A percentile compares a stretch with the other conserved stretches of the same genome.
These are phyloP conservation scores for Xylocampa areola DNA, from an alignment of 2,888 invertebrate genomes.

Conservation along the genomic window DNA sequence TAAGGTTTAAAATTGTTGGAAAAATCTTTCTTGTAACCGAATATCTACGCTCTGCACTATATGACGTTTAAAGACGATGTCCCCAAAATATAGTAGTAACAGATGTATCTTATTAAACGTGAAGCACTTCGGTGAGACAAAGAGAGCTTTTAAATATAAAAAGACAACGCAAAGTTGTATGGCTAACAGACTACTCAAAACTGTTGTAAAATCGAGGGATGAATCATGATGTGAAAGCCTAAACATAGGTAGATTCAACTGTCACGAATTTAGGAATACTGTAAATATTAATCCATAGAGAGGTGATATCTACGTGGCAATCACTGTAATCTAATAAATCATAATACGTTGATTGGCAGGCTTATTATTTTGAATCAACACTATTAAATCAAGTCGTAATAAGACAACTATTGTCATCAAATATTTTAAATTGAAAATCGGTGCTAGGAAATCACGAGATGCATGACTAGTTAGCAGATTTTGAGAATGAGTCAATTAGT, in stretches of 20 bases:
- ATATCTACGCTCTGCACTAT: conserved; percentile 68
- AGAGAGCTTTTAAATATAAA: conserved; percentile 70
- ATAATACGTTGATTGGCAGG: conserved; percentile 20
- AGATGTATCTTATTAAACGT: conserved; percentile 76
- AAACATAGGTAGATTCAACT: conserved; percentile 27
- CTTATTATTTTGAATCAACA: conserved; percentile 6
- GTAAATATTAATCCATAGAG: too few species aligned
- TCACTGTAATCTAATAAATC: too few species aligned
- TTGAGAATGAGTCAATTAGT: conserved; percentile 78
- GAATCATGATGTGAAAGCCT: conserved; percentile 45
- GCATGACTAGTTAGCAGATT: conserved; percentile 73
- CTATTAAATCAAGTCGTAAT: conserved; percentile 8
- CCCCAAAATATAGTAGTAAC: conserved; percentile 76
- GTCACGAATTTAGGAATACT: conserved; percentile 5
- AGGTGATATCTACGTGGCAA: conserved; percentile 8
- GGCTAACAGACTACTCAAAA: conserved; percentile 60
- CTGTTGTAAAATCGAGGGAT: conserved; percentile 45
- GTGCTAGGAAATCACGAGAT: conserved; percentile 57
- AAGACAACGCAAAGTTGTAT: conserved; percentile 59
- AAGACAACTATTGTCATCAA: conserved; percentile 15
- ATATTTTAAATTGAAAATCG: conserved; percentile 44
- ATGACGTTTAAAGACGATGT: conserved; percentile 71
- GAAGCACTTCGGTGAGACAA: conserved; percentile 65
- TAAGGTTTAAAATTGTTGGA: conserved; percentile 53
- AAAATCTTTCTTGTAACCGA: conserved; percentile 62